Base-by-base conservation (phyloP, 1,140 invertebrate genomes). In the Epicauta chinensis region DNA sequence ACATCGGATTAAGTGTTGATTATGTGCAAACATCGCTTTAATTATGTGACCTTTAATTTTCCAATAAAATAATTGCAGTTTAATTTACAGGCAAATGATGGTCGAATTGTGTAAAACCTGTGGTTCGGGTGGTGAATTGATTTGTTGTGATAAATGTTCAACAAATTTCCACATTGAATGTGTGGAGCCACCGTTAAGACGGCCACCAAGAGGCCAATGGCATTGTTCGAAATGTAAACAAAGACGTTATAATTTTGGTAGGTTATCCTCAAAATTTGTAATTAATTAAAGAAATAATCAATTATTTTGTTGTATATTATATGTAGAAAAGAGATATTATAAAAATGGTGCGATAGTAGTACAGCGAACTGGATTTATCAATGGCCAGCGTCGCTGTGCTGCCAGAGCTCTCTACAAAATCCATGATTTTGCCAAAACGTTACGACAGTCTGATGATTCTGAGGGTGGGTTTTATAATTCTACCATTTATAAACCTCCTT, bases 121-220 rank as follows among this genome's bases (percentile, higher is more conserved):
- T 66, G 63, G 70, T 66, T 60, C 64, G 62, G 70, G 56, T 53
- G 82, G 82, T 3, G 73, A 77, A 49, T 62, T 83, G 7, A 70
- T 83, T 12, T 67, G 59, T 2, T 85, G 83, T 56, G 78, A 80
- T 36, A 71, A 69, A 5, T 85, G 82, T 66, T 60, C 73, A 0
- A 68, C 66, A 17, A 62, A 66, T 42, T 82, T 73, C 61, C 82
- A 85, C 60, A 64, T 79, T 12, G 73, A 77, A 44, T 85, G 82
- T 60, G 64, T 79, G 12, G 72, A 75, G 43, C 82, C 82, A 13
- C 78, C 80, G 1, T 54, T 83, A 11, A 66, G 72, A 36, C 74
- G 78, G 54, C 64, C 75, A 4, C 82, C 82, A 0, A 69, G 80
- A 49, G 76, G 78, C 17, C 71, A 71, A 17, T 86, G 82, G 82